Evolutionary conservation across 1,140 invertebrate genomes (phyloP).

Genomic region (Temnothorax curvispinosus): DNA sequence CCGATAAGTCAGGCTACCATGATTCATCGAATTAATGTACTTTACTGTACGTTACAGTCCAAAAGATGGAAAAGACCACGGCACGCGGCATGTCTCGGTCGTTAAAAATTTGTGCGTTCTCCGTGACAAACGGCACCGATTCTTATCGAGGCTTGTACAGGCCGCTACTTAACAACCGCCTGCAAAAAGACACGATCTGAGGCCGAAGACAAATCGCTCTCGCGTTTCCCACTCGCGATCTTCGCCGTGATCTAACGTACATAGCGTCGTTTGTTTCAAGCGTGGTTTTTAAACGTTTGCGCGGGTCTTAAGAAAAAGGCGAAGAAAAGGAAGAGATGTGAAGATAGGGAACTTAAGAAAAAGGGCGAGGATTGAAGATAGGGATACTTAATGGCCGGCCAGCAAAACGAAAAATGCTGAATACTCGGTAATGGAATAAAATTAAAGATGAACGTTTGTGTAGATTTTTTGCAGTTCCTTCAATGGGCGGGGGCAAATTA

Average conservation of each 20-base stretch:
- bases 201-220: constrained; percentile 76
- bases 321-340: background rate
- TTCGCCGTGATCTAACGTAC: constrained; percentile 68
- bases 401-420: background rate
- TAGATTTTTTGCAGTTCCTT: background rate
- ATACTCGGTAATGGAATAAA: background rate
- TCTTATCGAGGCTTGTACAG: constrained; percentile 73
- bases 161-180: constrained; percentile 75
- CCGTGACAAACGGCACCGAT: constrained; percentile 74
- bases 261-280: constrained; percentile 67
- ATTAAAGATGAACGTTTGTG: background rate
- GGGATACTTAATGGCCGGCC: background rate
- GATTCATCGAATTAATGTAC: too few relatives aligned
- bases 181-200: constrained; percentile 76
- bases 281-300: constrained; percentile 59
- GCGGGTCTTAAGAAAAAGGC: constrained; percentile 29
- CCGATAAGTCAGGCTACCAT: too few relatives aligned
- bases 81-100: background rate
- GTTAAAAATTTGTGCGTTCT: constrained; percentile 75
- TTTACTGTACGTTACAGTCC: background rate
- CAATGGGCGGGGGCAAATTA: background rate
- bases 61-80: constrained; percentile 12
- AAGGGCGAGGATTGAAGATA: constrained; percentile 3
- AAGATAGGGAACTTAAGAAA: constrained; percentile 42
- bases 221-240: constrained; percentile 64